Evolutionary conservation across 2,888 invertebrate species (phyloP).

Genomic region (Tuta absoluta): DNA sequence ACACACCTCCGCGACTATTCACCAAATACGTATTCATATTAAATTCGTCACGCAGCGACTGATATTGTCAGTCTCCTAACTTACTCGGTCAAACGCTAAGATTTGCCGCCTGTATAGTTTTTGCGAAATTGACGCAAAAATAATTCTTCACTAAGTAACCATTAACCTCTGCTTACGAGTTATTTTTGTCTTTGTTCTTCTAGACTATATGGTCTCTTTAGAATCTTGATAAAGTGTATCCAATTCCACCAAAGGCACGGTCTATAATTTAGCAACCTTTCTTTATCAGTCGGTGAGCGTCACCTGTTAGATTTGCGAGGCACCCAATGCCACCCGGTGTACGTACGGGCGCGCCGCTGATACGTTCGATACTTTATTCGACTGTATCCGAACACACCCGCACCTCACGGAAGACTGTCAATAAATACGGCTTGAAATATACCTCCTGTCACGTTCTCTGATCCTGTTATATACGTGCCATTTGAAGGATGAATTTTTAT

Average conservation of each 20-base stretch:
- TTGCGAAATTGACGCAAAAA: no score
- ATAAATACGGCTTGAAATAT: conserved; percentile 77
- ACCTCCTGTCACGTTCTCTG: conserved; percentile 65
- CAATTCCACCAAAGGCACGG: no score
- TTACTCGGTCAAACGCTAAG: neutral
- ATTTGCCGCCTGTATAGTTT: neutral
- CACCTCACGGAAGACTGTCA: conserved; percentile 70
- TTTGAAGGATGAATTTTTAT: conserved; percentile 76
- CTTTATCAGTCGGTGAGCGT: conserved; percentile 30
- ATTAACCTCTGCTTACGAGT: no score
- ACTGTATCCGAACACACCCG: conserved; percentile 63
- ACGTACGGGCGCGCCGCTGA: conserved; percentile 58
- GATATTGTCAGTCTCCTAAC: neutral
- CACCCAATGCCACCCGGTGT: conserved; percentile 63
- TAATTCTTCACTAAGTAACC: no score
- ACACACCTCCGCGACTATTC: conserved; percentile 62
- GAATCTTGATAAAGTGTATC: no score
- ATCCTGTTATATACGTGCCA: conserved; percentile 67
- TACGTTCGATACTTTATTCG: conserved; percentile 76
- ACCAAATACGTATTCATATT: conserved; percentile 78
- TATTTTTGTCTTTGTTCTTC: no score
- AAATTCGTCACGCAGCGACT: conserved; percentile 53
- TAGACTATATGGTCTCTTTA: no score
- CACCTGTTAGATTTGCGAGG: conserved; percentile 30
- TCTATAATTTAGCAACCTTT: neutral